Percentiles rank a stretch among this genome's conserved stretches.
Conservation (phyloP, 2,113 vertebrate genomes). For the Lasiurus borealis region DNA sequence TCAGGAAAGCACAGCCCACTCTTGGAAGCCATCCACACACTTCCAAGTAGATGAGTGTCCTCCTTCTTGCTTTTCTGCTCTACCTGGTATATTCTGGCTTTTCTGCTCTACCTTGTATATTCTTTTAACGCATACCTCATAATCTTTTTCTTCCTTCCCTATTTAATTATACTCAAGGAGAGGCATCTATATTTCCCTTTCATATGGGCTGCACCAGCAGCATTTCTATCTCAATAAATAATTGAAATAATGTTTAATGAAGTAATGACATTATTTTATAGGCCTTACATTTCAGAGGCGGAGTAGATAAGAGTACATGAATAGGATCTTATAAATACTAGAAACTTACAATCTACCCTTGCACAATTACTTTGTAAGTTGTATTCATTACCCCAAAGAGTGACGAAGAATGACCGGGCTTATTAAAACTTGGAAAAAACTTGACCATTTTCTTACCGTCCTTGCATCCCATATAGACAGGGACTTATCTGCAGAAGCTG, state of each 20-base stretch:
- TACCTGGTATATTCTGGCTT: not conserved
- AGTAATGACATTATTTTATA: not conserved
- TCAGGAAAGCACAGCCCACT: not conserved
- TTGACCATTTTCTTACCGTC: constrained; percentile 78
- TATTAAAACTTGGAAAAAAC: not conserved
- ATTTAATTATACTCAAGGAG: not conserved
- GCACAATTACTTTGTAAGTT: not conserved
- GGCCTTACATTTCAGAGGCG: not conserved
- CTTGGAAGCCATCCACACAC: not conserved
- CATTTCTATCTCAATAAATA: not conserved
- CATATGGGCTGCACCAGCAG: not conserved
- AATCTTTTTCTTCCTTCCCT: not conserved
- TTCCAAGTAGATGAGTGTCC: not conserved
- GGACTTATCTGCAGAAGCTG: constrained; percentile 87
- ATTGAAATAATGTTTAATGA: constrained; percentile 31
- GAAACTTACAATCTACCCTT: not conserved
- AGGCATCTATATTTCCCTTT: not conserved
- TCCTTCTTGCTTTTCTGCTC: not conserved
- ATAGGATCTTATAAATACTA: not conserved
- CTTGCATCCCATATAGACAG: constrained; percentile 88
- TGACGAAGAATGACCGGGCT: not conserved
- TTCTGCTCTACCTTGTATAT: not conserved
- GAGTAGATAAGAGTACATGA: not conserved
- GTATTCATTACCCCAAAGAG: not conserved
- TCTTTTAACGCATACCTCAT: not conserved